Conservation (phyloP, 2,113 vertebrate genomes). For the Ammodytes dubius region DNA sequence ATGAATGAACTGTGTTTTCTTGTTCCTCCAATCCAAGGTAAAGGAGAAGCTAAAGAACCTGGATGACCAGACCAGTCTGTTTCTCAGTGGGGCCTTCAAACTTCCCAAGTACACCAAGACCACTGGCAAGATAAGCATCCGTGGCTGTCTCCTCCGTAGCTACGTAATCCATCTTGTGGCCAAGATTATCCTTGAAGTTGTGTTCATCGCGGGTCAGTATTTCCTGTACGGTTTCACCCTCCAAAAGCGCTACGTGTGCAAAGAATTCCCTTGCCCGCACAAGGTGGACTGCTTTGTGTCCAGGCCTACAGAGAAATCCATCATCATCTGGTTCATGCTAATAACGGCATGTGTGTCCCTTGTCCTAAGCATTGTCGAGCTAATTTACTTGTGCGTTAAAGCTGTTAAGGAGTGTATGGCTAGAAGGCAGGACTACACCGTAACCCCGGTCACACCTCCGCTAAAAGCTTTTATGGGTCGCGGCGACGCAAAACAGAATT, state of each 20-base stretch:
- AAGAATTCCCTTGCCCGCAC: conserved; percentile 92
- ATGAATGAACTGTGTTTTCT: conserved; percentile 5
- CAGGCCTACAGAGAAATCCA: conserved; percentile 94
- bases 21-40: conserved; percentile 41
- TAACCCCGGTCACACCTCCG: conserved; percentile 81
- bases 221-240: conserved; percentile 93
- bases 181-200: conserved; percentile 91
- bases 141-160: conserved; percentile 90
- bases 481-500: conserved; percentile 84
- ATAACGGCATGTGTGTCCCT: conserved; percentile 92
- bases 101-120: conserved; percentile 87
- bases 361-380: conserved; percentile 91
- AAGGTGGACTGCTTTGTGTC: conserved; percentile 98
- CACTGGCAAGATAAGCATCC: conserved; percentile 90
- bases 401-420: conserved; percentile 89
- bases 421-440: conserved; percentile 82
- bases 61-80: conserved; percentile 68
- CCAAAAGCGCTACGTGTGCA: conserved; percentile 88
- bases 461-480: conserved; percentile 72
- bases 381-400: conserved; percentile 92
- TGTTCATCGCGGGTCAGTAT: conserved; percentile 95
- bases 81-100: conserved; percentile 80
- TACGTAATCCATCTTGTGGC: conserved; percentile 93
- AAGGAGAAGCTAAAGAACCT: conserved; percentile 85
- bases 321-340: conserved; percentile 98